A percentile compares a stretch with the other conserved stretches of the same genome.
Evolutionary conservation across 2,797 vertebrate species (phyloP).

Genomic region (Taeniopygia guttata): DNA sequence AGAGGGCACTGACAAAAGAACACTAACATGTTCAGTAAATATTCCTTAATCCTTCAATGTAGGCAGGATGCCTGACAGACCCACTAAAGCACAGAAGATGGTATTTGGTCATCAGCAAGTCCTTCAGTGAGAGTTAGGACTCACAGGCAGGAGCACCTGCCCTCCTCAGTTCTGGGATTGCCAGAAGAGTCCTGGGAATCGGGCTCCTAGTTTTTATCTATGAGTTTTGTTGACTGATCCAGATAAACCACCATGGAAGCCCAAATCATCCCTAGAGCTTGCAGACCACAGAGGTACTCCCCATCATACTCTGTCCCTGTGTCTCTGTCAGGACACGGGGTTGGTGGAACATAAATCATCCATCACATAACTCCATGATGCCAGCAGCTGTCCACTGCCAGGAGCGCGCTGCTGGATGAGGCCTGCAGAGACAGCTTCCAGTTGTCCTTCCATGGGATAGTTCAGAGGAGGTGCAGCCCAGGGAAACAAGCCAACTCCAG

Average conservation of each 20-base stretch:
- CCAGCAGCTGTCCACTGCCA: not conserved
- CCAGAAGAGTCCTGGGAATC: not conserved
- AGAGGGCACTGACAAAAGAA: not conserved
- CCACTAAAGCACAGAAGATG: not conserved
- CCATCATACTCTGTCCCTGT: not conserved
- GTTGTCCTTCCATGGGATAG: not conserved
- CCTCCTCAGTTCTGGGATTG: not conserved
- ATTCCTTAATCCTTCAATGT: not conserved
- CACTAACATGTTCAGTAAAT: not conserved
- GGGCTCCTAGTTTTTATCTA: not conserved
- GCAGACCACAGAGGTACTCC: not conserved
- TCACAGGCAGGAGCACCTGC: not conserved
- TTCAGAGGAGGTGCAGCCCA: not conserved
- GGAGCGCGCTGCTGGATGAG: rapidly evolving
- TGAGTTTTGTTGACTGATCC: not conserved
- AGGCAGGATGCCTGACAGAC: not conserved
- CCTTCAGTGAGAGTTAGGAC: not conserved
- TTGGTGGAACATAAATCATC: not conserved
- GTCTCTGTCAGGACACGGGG: not conserved
- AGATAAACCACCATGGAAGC: not conserved
- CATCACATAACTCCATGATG: rapidly evolving
- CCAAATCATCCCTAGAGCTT: not conserved
- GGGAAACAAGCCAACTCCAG: not conserved
- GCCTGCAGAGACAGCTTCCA: not conserved
- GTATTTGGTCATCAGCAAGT: not conserved